Base-by-base conservation (phyloP, 2,888 invertebrate genomes). In the Plagodis dolabraria region DNA sequence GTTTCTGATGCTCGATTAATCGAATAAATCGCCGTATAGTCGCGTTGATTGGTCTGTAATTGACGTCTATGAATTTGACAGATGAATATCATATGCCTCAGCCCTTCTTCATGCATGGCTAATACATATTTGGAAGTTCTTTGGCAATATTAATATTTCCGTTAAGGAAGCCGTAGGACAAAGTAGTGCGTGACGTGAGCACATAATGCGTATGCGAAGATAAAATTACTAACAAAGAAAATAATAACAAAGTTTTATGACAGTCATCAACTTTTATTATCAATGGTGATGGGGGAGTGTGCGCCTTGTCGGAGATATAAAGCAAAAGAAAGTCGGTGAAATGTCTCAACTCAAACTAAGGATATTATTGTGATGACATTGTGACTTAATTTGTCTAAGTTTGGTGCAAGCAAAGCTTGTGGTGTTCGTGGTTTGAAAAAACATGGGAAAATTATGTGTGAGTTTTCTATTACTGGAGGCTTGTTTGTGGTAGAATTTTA, bases 121-220 rank as follows among this genome's bases (percentile, higher is more conserved):
- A 2, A 22, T 4, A 22, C 22, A 22, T 22, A 22, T 22, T 22
- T 22, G 22, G 22, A 22, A 22, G 38, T 7, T 38, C 7, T 38
- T n/a, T 38, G 7, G 38, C 38, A 9, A 12, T 43, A 42, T n/a
- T 43, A 7, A 12, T 43, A 43, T 43, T 11, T 12, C 12, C 6
- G 12, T 43, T 43, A 43, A 43, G 43, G 43, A 43, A 43, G 43
- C 11, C 10, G 10, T 43, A 12, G 43, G 7, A 43, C 12, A 12
- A 11, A 43, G 43, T 43, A 11, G 11, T 12, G 43, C 43, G 43
- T 43, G 43, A 43, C 12, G 43, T 9, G 6, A 4, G 43, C 10
- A 43, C 43, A 43, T 43, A 40, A 40, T 8, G 36, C 10, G n/a
- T 42, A 42, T 42, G 43, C 43, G 43, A 12, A 43, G 43, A 11